These are phyloP conservation scores for Rhynchomys soricoides DNA, from an alignment of 2,113 vertebrate species.

Conservation along the genomic window DNA sequence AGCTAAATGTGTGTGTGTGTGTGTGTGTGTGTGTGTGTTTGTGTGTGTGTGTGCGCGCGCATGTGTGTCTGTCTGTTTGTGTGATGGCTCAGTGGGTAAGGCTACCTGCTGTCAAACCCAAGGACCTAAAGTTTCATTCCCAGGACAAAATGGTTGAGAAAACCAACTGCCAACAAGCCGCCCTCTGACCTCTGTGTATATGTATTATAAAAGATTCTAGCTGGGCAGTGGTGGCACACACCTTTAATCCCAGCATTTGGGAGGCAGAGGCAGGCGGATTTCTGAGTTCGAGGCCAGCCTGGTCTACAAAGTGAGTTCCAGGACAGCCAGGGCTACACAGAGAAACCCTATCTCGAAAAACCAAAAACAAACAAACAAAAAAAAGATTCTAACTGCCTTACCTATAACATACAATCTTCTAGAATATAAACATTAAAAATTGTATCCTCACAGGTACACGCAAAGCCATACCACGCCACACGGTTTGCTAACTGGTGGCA, in stretches of 20 bases:
- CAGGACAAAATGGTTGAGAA: neutral
- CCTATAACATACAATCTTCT: neutral
- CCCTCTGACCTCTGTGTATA: neutral
- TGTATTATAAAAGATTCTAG: constrained; percentile 9
- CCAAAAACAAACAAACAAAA: no score
- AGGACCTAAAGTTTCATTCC: neutral
- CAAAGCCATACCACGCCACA: neutral
- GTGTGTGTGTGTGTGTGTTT: neutral
- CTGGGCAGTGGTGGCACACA: no score
- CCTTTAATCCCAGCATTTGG: no score
- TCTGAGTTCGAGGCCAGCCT: no score
- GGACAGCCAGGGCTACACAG: no score
- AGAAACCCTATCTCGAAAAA: no score
- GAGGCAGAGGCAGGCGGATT: no score
- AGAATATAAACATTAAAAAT: neutral
- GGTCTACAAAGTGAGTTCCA: no score
- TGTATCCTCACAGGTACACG: neutral
- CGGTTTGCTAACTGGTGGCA: neutral
- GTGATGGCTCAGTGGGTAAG: neutral
- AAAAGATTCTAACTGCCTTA: neutral
- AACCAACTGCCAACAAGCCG: neutral
- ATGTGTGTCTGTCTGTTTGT: neutral
- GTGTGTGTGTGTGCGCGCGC: neutral
- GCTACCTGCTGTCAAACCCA: neutral
- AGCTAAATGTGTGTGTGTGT: neutral